A percentile compares a stretch with the other conserved stretches of the same genome.
phyloP scores from a whole-genome alignment of 2,888 invertebrate genomes.

The Schizaphis graminum region DNA sequence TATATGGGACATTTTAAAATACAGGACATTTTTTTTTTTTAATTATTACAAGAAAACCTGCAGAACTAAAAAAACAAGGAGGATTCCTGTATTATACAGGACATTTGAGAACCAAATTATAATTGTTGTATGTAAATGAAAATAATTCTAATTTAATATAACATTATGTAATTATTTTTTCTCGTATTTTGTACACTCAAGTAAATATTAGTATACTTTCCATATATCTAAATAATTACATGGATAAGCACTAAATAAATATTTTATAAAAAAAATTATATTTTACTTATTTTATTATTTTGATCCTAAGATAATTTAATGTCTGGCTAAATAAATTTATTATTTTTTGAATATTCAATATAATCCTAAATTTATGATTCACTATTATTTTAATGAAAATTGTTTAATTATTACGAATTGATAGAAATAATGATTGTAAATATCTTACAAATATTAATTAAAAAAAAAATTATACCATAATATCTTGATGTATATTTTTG shows the following conservation, averaged over 20 bases:
- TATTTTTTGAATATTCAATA: neutral
- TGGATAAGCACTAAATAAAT: neutral
- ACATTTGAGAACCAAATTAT: neutral
- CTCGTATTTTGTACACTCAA: neutral
- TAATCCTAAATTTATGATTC: neutral
- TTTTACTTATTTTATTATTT: neutral
- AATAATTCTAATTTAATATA: no score
- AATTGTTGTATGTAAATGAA: neutral
- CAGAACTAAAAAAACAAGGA: neutral
- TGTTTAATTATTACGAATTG: neutral
- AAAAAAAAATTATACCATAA: no score
- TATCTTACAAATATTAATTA: neutral
- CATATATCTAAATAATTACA: neutral
- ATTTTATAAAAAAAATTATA: neutral
- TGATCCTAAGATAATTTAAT: neutral
- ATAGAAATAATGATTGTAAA: neutral
- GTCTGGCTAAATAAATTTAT: neutral
- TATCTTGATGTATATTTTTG: neutral
- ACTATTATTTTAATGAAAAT: neutral
- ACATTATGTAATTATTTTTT: neutral
- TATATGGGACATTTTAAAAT: neutral
- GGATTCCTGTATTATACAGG: neutral
- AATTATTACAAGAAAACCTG: neutral
- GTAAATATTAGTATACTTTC: neutral
- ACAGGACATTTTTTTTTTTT: neutral